Conservation (phyloP, 2,797 vertebrate species). For the Sarcoramphus papa region DNA sequence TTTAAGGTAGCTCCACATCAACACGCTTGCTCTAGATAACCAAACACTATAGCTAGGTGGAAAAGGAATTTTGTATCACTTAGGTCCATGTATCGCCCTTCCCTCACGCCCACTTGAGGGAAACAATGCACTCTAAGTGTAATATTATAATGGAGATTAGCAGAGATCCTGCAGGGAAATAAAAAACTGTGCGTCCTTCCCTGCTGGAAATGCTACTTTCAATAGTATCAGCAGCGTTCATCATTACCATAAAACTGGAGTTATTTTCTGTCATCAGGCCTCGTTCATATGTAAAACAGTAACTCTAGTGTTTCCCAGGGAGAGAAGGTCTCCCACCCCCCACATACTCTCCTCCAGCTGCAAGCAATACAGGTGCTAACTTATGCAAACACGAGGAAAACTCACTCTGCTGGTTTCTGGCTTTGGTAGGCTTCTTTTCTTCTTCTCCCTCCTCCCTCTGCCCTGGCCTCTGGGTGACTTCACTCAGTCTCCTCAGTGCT, state of each 20-base stretch:
- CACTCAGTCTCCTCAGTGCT: fast-evolving
- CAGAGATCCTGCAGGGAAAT: slow-evolving; percentile 10
- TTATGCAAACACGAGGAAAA: slow-evolving; percentile 38
- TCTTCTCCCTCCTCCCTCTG: background rate
- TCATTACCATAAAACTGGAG: slow-evolving; percentile 64
- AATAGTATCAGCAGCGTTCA: background rate
- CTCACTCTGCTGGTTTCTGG: slow-evolving; percentile 44
- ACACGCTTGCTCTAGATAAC: background rate
- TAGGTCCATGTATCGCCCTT: background rate
- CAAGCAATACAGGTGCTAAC: slow-evolving; percentile 60
- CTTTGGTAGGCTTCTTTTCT: background rate
- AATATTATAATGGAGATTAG: slow-evolving; percentile 8
- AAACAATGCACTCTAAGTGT: background rate
- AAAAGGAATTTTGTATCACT: background rate
- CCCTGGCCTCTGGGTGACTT: background rate
- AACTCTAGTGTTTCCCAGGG: background rate
- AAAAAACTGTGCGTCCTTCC: slow-evolving; percentile 8
- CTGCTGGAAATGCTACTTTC: slow-evolving; percentile 37
- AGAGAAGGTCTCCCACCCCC: background rate
- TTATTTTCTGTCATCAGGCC: slow-evolving; percentile 16
- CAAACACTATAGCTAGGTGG: background rate
- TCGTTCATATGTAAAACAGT: slow-evolving; percentile 67
- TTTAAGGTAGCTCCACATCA: background rate
- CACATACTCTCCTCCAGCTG: background rate
- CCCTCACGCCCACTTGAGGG: background rate